Base-by-base conservation (phyloP, 2,113 vertebrate species). In the Aegithalos caudatus region DNA sequence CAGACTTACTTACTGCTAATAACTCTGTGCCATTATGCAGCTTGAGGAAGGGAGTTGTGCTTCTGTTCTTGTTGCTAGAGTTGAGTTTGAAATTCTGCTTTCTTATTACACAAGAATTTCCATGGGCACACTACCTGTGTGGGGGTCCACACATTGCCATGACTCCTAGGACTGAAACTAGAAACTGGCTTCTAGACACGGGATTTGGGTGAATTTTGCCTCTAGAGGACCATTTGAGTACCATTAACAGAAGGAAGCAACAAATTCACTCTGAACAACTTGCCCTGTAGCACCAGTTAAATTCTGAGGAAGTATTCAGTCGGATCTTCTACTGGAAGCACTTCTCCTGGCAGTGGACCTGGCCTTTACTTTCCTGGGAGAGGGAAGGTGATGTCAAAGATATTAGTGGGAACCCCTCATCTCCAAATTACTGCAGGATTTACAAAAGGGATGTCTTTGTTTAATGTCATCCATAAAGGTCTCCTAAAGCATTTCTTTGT, bases 91-190 rank as follows among this genome's bases (percentile, higher is more conserved):
- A 66, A 48, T 93, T 95, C 64, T 2, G 2, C 50, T 88, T 87
- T 50, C 37, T 71, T 15, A 12, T 90, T 88, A 28, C 42, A 19
- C 27, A 12, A 54, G 28, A 58, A 38, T 66, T 88, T 92, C 38
- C 1, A 0, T 6, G 7, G 40, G 14, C 19, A 47, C 54, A 42
- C 27, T 47, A 38, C 29, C 20, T 1, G 0, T n/a, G 8, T 27
- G 29, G 8, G 27, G 5, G 14, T 76, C 54, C 7, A 7, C 2
- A 1, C 22, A 7, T 48, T 79, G 61, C 40, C 1, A 0, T 44
- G n/a, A 50, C 42, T 50, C 42, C 27, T 71, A 9, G 53, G 3
- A 38, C 23, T 70, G 64, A 61, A 61, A 54, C 73, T 69, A 47
- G 38, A 53, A 69, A 19, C 38, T 78, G 67, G 14, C 50, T 91